phyloP scores from a whole-genome alignment of 2,888 invertebrate genomes.

The Tortrix viridana region DNA sequence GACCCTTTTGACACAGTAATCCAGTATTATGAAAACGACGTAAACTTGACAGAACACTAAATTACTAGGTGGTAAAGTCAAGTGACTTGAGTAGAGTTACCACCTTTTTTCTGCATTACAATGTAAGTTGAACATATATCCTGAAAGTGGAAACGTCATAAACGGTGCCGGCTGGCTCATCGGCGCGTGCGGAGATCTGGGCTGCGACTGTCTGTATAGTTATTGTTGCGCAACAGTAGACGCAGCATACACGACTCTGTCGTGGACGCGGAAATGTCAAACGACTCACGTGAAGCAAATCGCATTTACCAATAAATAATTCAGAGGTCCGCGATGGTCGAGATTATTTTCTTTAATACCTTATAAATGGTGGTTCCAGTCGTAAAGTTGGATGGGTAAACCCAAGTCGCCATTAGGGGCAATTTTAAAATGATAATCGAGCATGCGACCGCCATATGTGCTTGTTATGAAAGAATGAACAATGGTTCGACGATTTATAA shows the following conservation, averaged over 20 bases:
- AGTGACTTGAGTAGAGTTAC: too few relatives aligned
- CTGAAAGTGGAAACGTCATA: too few relatives aligned
- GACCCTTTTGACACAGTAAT: too few relatives aligned
- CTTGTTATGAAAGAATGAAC: constrained; percentile 34
- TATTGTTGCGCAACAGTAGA: too few relatives aligned
- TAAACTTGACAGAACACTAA: too few relatives aligned
- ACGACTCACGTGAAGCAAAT: constrained; percentile 38
- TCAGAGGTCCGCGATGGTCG: constrained; percentile 30
- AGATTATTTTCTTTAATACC: constrained; percentile 44
- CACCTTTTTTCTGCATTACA: too few relatives aligned
- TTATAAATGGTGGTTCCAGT: constrained; percentile 36
- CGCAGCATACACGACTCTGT: constrained; percentile 17
- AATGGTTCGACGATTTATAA: neutral
- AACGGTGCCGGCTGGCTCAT: too few relatives aligned
- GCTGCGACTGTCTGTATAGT: too few relatives aligned
- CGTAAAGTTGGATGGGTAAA: constrained; percentile 33
- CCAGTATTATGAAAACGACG: too few relatives aligned
- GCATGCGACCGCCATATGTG: constrained; percentile 31
- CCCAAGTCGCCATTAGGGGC: constrained; percentile 43
- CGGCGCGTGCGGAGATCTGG: too few relatives aligned
- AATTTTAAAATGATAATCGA: constrained; percentile 49
- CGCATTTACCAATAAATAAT: constrained; percentile 38
- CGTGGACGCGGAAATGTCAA: constrained; percentile 34
- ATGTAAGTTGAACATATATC: too few relatives aligned
- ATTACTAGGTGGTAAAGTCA: too few relatives aligned